Conservation (phyloP, 2,797 vertebrate genomes). For the Neomorphus geoffroyi region DNA sequence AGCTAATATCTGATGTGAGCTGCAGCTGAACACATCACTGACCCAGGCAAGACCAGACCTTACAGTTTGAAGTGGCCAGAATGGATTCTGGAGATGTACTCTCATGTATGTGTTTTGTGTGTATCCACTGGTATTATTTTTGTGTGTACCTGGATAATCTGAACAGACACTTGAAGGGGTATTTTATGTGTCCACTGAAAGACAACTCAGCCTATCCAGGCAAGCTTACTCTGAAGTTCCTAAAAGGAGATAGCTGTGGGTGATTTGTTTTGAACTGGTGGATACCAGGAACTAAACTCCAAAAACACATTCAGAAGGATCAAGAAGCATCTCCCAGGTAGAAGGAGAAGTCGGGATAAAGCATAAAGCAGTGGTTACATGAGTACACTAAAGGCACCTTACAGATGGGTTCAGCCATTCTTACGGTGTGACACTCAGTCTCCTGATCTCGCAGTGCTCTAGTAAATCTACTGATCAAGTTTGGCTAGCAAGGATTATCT, state of each 20-base stretch:
- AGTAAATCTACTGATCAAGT: neutral
- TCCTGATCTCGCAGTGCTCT: neutral
- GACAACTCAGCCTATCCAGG: neutral
- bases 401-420: neutral
- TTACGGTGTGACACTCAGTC: accelerated
- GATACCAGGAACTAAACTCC: neutral
- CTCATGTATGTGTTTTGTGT: accelerated
- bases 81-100: neutral
- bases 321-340: neutral
- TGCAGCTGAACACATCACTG: neutral
- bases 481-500: neutral
- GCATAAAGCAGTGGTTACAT: neutral
- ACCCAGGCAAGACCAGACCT: neutral
- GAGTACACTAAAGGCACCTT: neutral
- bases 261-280: neutral
- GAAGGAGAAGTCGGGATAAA: neutral
- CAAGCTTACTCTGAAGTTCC: neutral
- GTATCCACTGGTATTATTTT: neutral
- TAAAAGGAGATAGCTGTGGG: neutral
- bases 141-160: neutral
- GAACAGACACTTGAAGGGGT: neutral
- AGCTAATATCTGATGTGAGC: neutral
- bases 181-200: neutral
- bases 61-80: neutral
- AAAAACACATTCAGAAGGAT: neutral